Percentiles rank a stretch among this genome's conserved stretches.
These are phyloP conservation scores for Brachionus rotundiformis DNA, from an alignment of 1,140 invertebrate genomes.

Conservation along the genomic window DNA sequence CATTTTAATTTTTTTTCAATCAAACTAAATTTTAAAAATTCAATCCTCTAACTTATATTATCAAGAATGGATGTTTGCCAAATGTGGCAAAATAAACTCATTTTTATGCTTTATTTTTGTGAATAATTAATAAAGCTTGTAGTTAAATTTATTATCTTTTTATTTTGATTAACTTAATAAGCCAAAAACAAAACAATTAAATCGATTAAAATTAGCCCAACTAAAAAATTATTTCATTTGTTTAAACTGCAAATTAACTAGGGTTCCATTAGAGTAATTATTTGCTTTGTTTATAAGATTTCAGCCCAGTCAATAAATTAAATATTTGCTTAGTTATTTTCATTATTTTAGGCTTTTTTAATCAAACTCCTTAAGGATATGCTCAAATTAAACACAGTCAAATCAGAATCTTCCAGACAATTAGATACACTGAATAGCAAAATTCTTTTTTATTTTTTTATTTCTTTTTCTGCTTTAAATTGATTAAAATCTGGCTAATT, in stretches of 20 bases:
- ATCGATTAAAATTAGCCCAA: background rate
- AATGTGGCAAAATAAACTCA: background rate
- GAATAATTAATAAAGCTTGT: background rate
- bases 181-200: background rate
- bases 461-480: too few species aligned
- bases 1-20: background rate
- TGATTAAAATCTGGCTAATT: background rate
- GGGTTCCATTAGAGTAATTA: conserved; percentile 6
- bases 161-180: background rate
- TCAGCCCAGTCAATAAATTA: background rate
- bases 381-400: conserved; percentile 22
- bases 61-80: background rate
- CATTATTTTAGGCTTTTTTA: conserved; percentile 12
- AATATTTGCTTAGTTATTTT: conserved; percentile 12
- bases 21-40: background rate
- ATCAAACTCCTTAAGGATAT: conserved; percentile 30
- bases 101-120: background rate
- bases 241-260: conserved; percentile 16
- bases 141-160: too few species aligned
- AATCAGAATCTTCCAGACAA: background rate
- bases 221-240: background rate
- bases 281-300: conserved; percentile 11
- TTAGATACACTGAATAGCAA: background rate
- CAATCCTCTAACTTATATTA: background rate
- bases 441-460: background rate